phyloP scores from a whole-genome alignment of 2,888 invertebrate genomes.

The Sussaba pulchella region DNA sequence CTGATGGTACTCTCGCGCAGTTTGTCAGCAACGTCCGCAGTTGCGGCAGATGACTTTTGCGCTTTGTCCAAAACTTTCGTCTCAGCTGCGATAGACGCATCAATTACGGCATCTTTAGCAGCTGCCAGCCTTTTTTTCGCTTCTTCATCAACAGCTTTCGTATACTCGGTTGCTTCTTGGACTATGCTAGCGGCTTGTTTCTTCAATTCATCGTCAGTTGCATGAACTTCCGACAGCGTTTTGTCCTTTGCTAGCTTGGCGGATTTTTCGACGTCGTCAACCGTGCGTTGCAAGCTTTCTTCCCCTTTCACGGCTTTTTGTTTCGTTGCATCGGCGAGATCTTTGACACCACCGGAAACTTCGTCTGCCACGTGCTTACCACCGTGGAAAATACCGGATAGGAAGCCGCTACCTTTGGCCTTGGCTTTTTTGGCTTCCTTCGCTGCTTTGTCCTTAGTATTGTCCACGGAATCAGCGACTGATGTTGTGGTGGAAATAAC shows the following conservation, averaged over 20 bases:
- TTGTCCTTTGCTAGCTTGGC: slow-evolving; percentile 74
- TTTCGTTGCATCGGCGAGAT: slow-evolving; percentile 62
- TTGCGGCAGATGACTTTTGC: slow-evolving; percentile 24
- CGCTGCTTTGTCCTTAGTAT: slow-evolving; percentile 63
- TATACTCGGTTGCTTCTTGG: slow-evolving; percentile 2
- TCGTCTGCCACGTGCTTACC: slow-evolving; percentile 68
- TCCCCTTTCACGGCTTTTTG: slow-evolving; percentile 51
- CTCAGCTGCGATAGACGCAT: slow-evolving; percentile 39
- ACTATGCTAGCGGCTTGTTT: slow-evolving; percentile 40
- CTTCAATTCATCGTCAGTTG: slow-evolving; percentile 63
- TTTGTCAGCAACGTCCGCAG: too few relatives aligned
- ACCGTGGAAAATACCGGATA: slow-evolving; percentile 70
- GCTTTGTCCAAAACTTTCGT: slow-evolving; percentile 34
- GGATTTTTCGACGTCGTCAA: slow-evolving; percentile 45
- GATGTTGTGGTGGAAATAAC: slow-evolving; percentile 31
- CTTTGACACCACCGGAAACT: slow-evolving; percentile 59
- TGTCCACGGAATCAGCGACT: slow-evolving; percentile 47
- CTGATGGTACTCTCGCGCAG: too few relatives aligned
- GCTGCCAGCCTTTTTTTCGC: slow-evolving; percentile 30
- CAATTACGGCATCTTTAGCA: slow-evolving; percentile 66
- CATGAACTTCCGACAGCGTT: slow-evolving; percentile 37
- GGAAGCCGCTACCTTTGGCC: slow-evolving; percentile 67
- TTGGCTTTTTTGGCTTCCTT: slow-evolving; percentile 68
- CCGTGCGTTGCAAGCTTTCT: slow-evolving; percentile 45
- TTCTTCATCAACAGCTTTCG: slow-evolving; percentile 40